phyloP scores from a whole-genome alignment of 2,113 vertebrate species.

The Polypterus senegalus region DNA sequence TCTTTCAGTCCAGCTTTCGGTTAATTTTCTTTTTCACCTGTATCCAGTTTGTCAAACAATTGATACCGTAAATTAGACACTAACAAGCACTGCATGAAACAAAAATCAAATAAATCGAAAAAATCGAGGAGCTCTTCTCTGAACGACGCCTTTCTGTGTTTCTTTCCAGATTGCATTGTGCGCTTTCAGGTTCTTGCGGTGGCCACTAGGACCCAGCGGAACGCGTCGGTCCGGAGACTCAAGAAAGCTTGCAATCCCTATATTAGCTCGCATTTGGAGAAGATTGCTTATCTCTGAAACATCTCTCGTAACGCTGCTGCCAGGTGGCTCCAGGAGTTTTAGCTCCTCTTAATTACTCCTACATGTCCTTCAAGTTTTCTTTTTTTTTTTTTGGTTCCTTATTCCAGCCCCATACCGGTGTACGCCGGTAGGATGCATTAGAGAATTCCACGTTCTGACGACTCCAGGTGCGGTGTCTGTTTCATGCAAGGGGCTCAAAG shows the following conservation, averaged over 20 bases:
- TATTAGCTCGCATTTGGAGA: conserved; percentile 48
- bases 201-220: conserved; percentile 77
- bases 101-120: no score
- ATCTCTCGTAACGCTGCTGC: conserved; percentile 25
- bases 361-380: conserved; percentile 10
- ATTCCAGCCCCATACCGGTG: background rate
- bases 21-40: no score
- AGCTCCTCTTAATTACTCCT: conserved; percentile 1
- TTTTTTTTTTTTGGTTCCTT: conserved; percentile 4
- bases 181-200: background rate
- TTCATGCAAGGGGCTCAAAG: conserved; percentile 42
- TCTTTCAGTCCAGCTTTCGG: no score
- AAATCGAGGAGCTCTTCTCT: no score
- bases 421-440: conserved; percentile 22
- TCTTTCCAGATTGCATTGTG: no score
- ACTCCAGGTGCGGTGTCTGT: conserved; percentile 28
- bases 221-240: conserved; percentile 47
- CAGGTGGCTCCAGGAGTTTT: conserved; percentile 2
- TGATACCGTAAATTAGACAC: no score
- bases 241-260: conserved; percentile 45
- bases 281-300: conserved; percentile 46
- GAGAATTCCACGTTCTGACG: conserved; percentile 22
- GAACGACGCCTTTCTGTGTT: no score
- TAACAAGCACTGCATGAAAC: no score
- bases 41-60: no score